These are phyloP conservation scores for Tetragonula carbonaria DNA, from an alignment of 2,888 invertebrate species.

Conservation along the genomic window DNA sequence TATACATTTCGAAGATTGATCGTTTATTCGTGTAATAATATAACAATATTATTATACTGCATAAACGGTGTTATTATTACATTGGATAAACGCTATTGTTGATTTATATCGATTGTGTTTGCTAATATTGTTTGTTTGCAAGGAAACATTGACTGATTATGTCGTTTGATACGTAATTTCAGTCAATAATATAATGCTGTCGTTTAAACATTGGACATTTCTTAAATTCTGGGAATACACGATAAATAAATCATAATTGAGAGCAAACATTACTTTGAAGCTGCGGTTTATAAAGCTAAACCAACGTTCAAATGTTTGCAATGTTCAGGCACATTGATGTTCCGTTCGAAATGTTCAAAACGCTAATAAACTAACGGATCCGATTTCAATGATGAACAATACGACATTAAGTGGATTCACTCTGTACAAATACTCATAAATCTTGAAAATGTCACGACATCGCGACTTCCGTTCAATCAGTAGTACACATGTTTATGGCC, in stretches of 20 bases:
- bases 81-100: not conserved
- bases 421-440: not conserved
- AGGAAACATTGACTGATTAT: not conserved
- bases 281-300: not conserved
- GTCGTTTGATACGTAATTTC: not conserved
- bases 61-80: not conserved
- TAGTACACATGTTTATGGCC: not conserved
- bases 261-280: no score
- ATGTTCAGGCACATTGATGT: not conserved
- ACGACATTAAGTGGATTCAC: not conserved
- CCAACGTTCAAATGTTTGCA: not conserved
- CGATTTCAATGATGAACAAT: not conserved
- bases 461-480: conserved; percentile 2
- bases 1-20: not conserved
- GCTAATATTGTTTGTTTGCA: not conserved
- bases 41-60: not conserved
- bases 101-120: not conserved
- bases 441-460: conserved; percentile 1
- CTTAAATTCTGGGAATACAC: not conserved
- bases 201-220: not conserved
- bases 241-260: not conserved
- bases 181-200: not conserved
- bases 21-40: not conserved
- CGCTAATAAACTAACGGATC: not conserved
- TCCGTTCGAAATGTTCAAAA: not conserved